Conservation (phyloP, 2,888 invertebrate genomes). For the Stenoptilia bipunctidactyla region DNA sequence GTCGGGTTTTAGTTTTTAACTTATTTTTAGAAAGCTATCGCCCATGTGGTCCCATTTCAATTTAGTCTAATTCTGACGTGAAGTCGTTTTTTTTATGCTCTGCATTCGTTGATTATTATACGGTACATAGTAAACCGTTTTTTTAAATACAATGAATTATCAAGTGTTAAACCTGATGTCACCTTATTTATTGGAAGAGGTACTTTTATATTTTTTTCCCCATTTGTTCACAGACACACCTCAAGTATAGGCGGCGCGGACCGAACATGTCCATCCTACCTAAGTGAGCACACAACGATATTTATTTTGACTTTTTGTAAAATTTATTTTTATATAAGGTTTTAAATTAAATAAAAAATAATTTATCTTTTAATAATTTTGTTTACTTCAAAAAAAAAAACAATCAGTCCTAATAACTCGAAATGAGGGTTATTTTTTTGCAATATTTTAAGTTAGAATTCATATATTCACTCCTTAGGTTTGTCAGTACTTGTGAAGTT, state of each 20-base stretch:
- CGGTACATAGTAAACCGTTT: too few species aligned
- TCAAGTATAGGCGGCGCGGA: slow-evolving; percentile 76
- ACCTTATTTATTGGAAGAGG: too few species aligned
- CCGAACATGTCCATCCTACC: slow-evolving; percentile 37
- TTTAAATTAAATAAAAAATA: neutral
- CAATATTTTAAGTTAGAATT: slow-evolving; percentile 14
- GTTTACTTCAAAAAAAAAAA: neutral
- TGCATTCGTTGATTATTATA: too few species aligned
- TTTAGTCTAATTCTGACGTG: too few species aligned
- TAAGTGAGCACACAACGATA: too few species aligned
- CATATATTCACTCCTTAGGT: slow-evolving; percentile 45
- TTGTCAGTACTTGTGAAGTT: slow-evolving; percentile 61
- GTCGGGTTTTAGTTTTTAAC: too few species aligned
- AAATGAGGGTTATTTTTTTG: neutral
- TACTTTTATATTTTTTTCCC: slow-evolving; percentile 1
- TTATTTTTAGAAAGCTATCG: too few species aligned
- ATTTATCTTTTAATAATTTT: neutral
- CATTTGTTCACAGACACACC: slow-evolving; percentile 72
- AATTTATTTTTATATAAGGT: neutral
- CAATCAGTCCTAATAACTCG: neutral
- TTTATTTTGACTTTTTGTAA: too few species aligned
- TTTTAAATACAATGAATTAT: too few species aligned
- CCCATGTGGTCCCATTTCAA: too few species aligned
- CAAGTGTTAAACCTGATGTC: too few species aligned
- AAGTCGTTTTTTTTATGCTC: too few species aligned